phyloP scores from a whole-genome alignment of 2,113 vertebrate species.

The Eidolon helvum region DNA sequence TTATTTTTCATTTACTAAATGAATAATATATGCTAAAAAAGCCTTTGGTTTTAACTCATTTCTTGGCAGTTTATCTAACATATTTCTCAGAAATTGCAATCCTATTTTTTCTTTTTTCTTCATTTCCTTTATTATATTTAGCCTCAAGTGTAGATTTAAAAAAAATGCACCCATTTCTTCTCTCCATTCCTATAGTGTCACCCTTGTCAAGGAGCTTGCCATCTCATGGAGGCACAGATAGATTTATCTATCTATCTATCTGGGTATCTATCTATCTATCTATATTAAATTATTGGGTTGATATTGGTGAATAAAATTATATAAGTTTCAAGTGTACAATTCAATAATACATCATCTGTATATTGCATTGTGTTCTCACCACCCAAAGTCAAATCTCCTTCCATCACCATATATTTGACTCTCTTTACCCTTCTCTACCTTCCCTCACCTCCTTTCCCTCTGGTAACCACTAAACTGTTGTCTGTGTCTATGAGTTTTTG shows the following conservation, averaged over 20 bases:
- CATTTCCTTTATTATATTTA: not conserved
- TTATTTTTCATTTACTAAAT: not conserved
- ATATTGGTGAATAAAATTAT: too few species aligned
- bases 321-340: too few species aligned
- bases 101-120: not conserved
- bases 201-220: not conserved
- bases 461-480: too few species aligned
- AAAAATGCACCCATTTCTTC: not conserved
- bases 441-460: too few species aligned
- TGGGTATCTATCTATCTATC: rapidly evolving
- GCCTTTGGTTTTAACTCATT: not conserved
- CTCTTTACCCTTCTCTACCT: too few species aligned
- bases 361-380: too few species aligned
- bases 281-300: too few species aligned
- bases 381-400: too few species aligned
- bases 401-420: too few species aligned
- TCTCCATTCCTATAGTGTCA: not conserved
- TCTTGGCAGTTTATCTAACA: not conserved
- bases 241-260: rapidly evolving
- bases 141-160: not conserved
- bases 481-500: too few species aligned
- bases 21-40: not conserved
- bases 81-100: not conserved
- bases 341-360: too few species aligned
- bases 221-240: not conserved